Base-by-base conservation (phyloP, 2,797 vertebrate genomes). In the Hippocampus kuda region DNA sequence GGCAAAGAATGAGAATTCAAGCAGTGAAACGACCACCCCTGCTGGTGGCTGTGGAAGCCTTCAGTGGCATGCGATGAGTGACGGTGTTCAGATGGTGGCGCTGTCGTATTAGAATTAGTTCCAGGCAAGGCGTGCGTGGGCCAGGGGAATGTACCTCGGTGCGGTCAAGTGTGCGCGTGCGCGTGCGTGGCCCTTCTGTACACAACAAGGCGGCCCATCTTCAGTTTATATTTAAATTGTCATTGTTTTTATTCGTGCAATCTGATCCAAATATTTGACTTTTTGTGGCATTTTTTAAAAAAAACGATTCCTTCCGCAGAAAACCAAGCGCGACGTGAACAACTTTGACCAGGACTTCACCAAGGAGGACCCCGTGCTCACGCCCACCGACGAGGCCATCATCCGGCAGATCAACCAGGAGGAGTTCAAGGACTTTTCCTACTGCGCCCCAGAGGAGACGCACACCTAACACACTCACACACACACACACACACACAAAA, bases 321-420 rank as follows among this genome's bases (percentile, higher is more conserved):
- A 99, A 91, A 99, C 97, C 89, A 99, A 98, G 91, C 93, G 95
- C 84, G 97, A 99, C 65, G 97, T 99, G 90, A 99, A 99, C 93
- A 99, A 99, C 90, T 99, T 99, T 78, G 97, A 99, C 91, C 96
- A 99, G 92, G 97, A 98, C 91, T 99, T 99, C 91, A 99, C 97
- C 56, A 93, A 96, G 82, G 97, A 99, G 89, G 97, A 99, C 77
- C 97, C 97, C 0, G 90, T 96, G 69, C 89, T 99, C 87, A 99
- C 97, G 0, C 93, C 94, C 60, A 96, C 97, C 69, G 96, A 99
- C 48, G 97, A 99, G 81, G 92, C 95, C 77, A 97, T 99, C 84
- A 93, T 99, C 86, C 95, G 96, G 88, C 97, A 99, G 91, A 99
- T 99, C 90, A 99, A 99, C 90, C 96, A 99, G 89, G 97, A 98